Evolutionary conservation across 2,113 vertebrate genomes (phyloP).

Genomic region (Blennius ocellaris): DNA sequence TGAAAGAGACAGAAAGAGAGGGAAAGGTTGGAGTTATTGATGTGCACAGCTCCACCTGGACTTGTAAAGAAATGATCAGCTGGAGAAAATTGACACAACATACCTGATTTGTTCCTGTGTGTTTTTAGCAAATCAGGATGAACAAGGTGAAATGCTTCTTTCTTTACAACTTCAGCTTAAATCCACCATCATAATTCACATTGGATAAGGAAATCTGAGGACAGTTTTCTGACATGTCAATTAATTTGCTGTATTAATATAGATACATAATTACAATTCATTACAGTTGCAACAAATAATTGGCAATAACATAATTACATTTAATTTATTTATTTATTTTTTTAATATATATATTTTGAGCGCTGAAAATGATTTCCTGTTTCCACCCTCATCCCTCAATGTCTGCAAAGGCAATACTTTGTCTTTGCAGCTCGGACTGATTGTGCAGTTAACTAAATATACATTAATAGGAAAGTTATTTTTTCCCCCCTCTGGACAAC

Average conservation of each 20-base stretch:
- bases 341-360: too few species aligned
- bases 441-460: too few species aligned
- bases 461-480: not conserved
- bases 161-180: constrained; percentile 3
- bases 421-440: too few species aligned
- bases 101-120: constrained; percentile 34
- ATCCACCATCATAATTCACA: not conserved
- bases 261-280: not conserved
- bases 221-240: constrained; percentile 6
- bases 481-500: not conserved
- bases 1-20: constrained; percentile 59
- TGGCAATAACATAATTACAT: too few species aligned
- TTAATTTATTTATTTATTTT: too few species aligned
- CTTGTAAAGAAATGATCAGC: constrained; percentile 46
- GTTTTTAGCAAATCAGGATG: not conserved
- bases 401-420: too few species aligned
- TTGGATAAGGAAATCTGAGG: constrained; percentile 21
- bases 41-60: constrained; percentile 45
- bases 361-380: not conserved
- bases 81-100: constrained; percentile 14
- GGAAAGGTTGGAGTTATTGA: constrained; percentile 65
- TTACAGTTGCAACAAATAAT: not conserved
- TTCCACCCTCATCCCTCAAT: too few species aligned
- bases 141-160: not conserved
- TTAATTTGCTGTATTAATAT: not conserved